Percentiles rank a stretch among this genome's conserved stretches.
These are phyloP conservation scores for Pelobates cultripes DNA, from an alignment of 2,797 vertebrate genomes.

Conservation along the genomic window DNA sequence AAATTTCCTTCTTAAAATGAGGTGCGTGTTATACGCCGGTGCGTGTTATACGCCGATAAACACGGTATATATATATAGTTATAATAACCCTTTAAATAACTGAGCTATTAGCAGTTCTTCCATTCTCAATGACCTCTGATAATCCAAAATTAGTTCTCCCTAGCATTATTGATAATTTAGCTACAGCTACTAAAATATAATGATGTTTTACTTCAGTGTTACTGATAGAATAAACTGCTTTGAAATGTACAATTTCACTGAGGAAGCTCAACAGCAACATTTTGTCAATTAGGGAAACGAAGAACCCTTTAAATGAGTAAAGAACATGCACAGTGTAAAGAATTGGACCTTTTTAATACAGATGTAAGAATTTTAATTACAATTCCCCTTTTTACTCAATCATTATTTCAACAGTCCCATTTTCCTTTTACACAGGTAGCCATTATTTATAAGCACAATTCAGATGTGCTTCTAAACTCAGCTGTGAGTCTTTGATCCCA, in stretches of 20 bases:
- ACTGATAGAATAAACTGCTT: too few relatives aligned
- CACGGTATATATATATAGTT: too few relatives aligned
- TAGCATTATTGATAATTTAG: too few relatives aligned
- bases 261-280: neutral
- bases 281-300: neutral
- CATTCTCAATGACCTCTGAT: too few relatives aligned
- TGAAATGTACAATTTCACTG: neutral
- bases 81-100: too few relatives aligned
- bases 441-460: slow-evolving; percentile 29
- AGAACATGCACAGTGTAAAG: neutral
- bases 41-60: too few relatives aligned
- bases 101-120: too few relatives aligned
- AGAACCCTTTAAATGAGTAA: neutral
- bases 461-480: slow-evolving; percentile 45
- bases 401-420: slow-evolving; percentile 18
- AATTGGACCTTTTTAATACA: slow-evolving; percentile 1
- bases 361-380: slow-evolving; percentile 28
- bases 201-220: too few relatives aligned
- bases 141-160: too few relatives aligned
- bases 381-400: slow-evolving; percentile 11
- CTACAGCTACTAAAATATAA: too few relatives aligned
- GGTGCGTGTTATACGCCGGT: too few relatives aligned
- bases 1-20: too few relatives aligned
- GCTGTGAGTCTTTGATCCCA: slow-evolving; percentile 45
- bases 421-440: slow-evolving; percentile 30